These are phyloP conservation scores for Acronicta leporina DNA, from an alignment of 2,888 invertebrate genomes.

Conservation along the genomic window DNA sequence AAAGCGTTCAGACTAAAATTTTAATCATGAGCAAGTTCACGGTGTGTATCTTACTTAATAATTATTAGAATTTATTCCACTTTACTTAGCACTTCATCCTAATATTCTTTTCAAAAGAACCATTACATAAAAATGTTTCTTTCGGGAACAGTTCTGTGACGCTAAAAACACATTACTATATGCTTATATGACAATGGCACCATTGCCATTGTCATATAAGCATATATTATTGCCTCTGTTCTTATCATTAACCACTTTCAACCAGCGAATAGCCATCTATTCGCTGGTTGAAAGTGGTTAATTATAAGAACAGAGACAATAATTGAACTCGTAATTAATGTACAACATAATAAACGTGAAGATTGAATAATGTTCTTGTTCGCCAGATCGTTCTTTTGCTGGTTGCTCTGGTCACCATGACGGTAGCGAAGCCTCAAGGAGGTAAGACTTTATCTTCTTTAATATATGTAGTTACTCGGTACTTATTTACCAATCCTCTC, in stretches of 20 bases:
- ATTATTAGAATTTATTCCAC: not conserved
- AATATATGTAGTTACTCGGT: not conserved
- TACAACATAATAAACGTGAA: not conserved
- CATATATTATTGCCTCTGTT: not conserved
- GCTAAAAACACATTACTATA: too few relatives aligned
- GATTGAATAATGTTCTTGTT: slow-evolving; percentile 6
- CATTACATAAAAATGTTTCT: too few relatives aligned
- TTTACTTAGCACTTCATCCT: not conserved
- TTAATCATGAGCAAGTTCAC: slow-evolving; percentile 66
- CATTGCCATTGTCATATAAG: too few relatives aligned
- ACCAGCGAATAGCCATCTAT: not conserved
- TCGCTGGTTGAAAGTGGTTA: not conserved
- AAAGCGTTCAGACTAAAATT: slow-evolving; percentile 33
- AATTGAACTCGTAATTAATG: not conserved
- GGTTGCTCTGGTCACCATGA: slow-evolving; percentile 66
- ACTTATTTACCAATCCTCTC: not conserved
- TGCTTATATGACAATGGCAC: not conserved
- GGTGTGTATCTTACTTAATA: slow-evolving; percentile 53
- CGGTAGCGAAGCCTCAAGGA: slow-evolving; percentile 66
- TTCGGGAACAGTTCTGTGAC: too few relatives aligned
- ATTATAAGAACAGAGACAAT: not conserved
- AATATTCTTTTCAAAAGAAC: not conserved
- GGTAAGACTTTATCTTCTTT: slow-evolving; percentile 41
- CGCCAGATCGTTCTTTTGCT: slow-evolving; percentile 70
- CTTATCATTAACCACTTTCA: not conserved